These are phyloP conservation scores for Euura lappo DNA, from an alignment of 1,140 invertebrate species.

Conservation along the genomic window DNA sequence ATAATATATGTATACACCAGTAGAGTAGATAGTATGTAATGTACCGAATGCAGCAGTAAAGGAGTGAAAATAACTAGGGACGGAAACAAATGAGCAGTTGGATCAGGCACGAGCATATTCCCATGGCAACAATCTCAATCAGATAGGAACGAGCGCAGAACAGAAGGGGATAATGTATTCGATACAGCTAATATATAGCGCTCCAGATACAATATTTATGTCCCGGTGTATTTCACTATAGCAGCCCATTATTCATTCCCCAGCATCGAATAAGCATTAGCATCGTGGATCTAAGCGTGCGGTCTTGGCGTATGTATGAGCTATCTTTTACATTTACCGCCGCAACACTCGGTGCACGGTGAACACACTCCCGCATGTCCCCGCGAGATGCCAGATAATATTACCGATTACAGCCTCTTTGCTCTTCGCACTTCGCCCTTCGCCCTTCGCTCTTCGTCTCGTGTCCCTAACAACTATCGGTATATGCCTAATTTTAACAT, in stretches of 20 bases:
- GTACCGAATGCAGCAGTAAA: background rate
- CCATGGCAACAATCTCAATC: constrained; percentile 57
- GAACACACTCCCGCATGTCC: too few species aligned
- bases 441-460: too few species aligned
- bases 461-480: background rate
- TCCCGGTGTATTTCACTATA: constrained; percentile 55
- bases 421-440: background rate
- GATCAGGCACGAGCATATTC: constrained; percentile 28
- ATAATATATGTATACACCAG: too few species aligned
- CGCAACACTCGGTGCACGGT: too few species aligned
- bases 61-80: background rate
- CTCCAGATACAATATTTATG: constrained; percentile 60
- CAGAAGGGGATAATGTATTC: constrained; percentile 53
- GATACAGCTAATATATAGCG: constrained; percentile 58
- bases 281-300: constrained; percentile 48
- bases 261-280: constrained; percentile 58
- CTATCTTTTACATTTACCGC: too few species aligned
- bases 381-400: background rate
- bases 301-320: background rate
- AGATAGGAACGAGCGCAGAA: constrained; percentile 44
- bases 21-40: background rate
- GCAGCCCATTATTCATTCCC: constrained; percentile 58
- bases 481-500: background rate
- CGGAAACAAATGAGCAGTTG: constrained; percentile 35
- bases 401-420: background rate